Conservation (phyloP, 2,113 vertebrate species). For the Pelusios castaneus region DNA sequence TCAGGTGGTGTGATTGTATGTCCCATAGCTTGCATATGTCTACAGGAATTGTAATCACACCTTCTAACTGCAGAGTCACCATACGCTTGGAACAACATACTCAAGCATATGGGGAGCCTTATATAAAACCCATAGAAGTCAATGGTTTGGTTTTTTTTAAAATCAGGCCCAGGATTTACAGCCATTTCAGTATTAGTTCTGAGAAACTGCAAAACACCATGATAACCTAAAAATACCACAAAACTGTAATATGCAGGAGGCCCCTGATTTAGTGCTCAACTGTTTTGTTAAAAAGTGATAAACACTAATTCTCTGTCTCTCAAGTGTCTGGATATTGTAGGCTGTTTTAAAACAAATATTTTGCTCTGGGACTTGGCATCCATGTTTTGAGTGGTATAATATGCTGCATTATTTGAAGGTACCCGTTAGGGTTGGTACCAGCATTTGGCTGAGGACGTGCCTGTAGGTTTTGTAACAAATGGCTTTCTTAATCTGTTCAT, state of each 20-base stretch:
- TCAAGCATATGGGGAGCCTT: not conserved
- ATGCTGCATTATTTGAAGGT: not conserved
- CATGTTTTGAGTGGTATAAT: not conserved
- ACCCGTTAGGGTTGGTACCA: not conserved
- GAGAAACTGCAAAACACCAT: not conserved
- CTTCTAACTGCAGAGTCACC: not conserved
- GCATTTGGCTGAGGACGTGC: not conserved
- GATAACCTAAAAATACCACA: not conserved
- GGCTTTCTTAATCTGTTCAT: not conserved
- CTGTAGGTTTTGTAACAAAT: not conserved
- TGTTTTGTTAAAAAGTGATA: not conserved
- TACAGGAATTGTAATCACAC: not conserved
- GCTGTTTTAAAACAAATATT: not conserved
- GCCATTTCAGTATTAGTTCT: rapidly evolving
- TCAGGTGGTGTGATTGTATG: too few species aligned
- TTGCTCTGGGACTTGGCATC: not conserved
- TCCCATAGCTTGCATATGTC: not conserved
- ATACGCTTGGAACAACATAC: rapidly evolving
- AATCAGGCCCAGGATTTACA: not conserved
- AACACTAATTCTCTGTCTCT: not conserved
- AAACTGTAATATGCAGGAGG: not conserved
- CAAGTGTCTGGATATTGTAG: not conserved
- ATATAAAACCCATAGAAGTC: rapidly evolving
- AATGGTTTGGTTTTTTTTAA: not conserved
- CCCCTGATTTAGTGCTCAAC: not conserved